Conservation (phyloP, 2,797 vertebrate genomes). For the Pteronotus mesoamericanus region DNA sequence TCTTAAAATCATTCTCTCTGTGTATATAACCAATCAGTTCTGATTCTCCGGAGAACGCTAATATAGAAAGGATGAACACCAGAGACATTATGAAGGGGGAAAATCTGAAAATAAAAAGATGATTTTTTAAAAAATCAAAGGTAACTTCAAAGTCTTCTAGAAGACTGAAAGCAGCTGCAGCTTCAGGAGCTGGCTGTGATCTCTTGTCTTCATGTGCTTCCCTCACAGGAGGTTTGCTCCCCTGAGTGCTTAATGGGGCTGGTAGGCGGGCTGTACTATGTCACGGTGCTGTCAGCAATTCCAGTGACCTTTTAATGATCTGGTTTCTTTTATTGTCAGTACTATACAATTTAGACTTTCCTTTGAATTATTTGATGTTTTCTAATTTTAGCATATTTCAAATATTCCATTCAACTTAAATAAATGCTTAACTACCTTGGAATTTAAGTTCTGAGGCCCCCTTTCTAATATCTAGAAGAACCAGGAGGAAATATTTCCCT, state of each 20-base stretch:
- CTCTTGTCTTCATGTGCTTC: background rate
- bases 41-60: background rate
- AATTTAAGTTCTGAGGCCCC: background rate
- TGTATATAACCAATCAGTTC: background rate
- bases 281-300: background rate
- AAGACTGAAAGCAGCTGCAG: slow-evolving; percentile 18
- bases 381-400: slow-evolving; percentile 28
- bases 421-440: background rate
- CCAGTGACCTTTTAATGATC: background rate
- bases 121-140: background rate
- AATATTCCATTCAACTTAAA: background rate
- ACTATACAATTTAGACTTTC: background rate
- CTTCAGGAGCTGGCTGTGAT: background rate
- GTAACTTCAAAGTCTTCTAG: slow-evolving; percentile 22
- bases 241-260: background rate
- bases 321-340: background rate
- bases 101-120: background rate
- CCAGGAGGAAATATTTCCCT: background rate
- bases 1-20: background rate
- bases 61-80: background rate
- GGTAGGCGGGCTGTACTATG: background rate
- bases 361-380: slow-evolving; percentile 18
- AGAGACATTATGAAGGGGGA: background rate
- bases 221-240: background rate
- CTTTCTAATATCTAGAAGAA: background rate